A percentile compares a stretch with the other conserved stretches of the same genome.
phyloP scores from a whole-genome alignment of 2,797 vertebrate genomes.

The Crenuchus spilurus region DNA sequence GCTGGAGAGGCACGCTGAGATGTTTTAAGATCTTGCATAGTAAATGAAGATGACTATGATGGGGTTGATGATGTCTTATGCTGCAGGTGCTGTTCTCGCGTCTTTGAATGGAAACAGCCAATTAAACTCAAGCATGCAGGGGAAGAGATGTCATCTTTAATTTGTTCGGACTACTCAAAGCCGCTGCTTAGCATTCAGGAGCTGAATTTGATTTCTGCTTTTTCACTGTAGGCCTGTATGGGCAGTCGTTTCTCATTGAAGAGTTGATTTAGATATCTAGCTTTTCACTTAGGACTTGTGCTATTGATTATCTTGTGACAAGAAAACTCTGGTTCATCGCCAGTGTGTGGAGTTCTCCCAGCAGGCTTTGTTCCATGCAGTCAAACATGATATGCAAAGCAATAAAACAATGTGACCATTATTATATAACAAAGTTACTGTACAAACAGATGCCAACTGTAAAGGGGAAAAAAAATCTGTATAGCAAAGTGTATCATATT shows the following conservation, averaged over 20 bases:
- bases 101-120: conserved; percentile 17
- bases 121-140: neutral
- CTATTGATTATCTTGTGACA: neutral
- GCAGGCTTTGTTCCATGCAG: too few relatives aligned
- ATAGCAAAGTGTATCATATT: too few relatives aligned
- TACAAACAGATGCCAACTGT: too few relatives aligned
- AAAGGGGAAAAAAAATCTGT: too few relatives aligned
- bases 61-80: neutral
- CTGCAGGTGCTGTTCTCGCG: conserved; percentile 10
- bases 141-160: neutral
- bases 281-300: too few relatives aligned
- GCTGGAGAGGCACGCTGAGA: neutral
- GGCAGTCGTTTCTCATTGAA: too few relatives aligned
- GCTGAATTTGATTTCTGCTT: neutral
- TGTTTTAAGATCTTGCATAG: neutral
- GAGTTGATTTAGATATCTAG: too few relatives aligned
- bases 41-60: neutral
- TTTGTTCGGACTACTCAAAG: conserved; percentile 1
- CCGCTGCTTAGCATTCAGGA: neutral
- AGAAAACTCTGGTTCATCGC: too few relatives aligned
- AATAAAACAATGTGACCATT: too few relatives aligned
- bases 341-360: too few relatives aligned
- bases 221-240: neutral
- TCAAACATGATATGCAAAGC: too few relatives aligned
- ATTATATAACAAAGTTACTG: too few relatives aligned